phyloP scores from a whole-genome alignment of 2,113 vertebrate genomes.

The Himantopus leucocephalus region DNA sequence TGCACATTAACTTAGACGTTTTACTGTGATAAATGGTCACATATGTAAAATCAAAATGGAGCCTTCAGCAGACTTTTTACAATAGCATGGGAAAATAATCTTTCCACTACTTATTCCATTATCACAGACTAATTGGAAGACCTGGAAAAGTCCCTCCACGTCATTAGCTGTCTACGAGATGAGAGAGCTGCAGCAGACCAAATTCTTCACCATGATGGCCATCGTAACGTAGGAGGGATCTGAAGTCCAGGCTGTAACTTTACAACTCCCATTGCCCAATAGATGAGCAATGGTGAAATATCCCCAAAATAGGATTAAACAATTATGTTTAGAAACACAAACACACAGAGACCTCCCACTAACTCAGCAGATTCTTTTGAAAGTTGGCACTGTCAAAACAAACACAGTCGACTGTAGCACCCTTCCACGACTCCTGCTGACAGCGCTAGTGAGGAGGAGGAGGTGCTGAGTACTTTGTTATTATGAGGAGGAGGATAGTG shows the following conservation, averaged over 20 bases:
- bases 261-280: neutral
- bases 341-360: slow-evolving; percentile 31
- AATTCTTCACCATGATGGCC: neutral
- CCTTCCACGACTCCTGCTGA: slow-evolving; percentile 59
- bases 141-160: neutral
- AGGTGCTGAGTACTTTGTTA: slow-evolving; percentile 67
- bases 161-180: neutral
- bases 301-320: neutral
- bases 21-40: neutral
- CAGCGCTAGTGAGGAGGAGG: slow-evolving; percentile 64
- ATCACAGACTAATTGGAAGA: neutral
- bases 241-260: neutral
- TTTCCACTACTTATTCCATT: neutral
- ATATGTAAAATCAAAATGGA: neutral
- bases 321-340: slow-evolving; percentile 35
- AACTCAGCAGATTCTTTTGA: slow-evolving; percentile 51
- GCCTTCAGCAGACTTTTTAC: neutral
- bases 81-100: neutral
- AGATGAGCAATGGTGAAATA: neutral
- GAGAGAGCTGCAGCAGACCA: neutral
- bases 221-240: neutral
- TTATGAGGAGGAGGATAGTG: slow-evolving; percentile 65
- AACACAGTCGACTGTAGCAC: slow-evolving; percentile 52
- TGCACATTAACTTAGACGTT: neutral
- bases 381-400: slow-evolving; percentile 66